Evolutionary conservation across 2,113 vertebrate species (phyloP).

Genomic region (Pipa parva): DNA sequence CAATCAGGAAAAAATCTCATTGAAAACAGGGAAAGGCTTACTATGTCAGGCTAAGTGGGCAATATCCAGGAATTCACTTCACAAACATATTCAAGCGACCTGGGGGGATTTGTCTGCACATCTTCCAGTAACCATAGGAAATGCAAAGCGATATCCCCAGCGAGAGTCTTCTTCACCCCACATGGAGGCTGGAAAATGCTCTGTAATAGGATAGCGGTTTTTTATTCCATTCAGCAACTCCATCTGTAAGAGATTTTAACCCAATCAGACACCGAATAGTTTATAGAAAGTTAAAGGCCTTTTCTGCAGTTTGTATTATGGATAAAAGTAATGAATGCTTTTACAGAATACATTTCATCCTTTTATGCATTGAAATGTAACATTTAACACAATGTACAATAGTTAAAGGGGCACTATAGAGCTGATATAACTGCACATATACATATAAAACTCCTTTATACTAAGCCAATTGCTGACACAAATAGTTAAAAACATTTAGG

Average conservation of each 20-base stretch:
- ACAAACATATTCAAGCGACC: conserved; percentile 26
- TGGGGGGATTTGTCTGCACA: conserved; percentile 29
- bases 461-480: no score
- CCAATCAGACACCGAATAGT: not conserved
- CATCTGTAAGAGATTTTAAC: conserved; percentile 18
- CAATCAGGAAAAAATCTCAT: not conserved
- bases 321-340: no score
- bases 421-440: no score
- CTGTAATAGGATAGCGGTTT: conserved; percentile 52
- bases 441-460: no score
- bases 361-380: no score
- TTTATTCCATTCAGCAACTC: conserved; percentile 51
- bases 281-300: not conserved
- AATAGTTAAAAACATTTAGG: no score
- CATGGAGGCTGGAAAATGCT: conserved; percentile 42
- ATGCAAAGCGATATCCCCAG: conserved; percentile 37
- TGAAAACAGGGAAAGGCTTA: not conserved
- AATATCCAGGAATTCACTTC: conserved; percentile 25
- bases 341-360: no score
- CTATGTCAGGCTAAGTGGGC: conserved; percentile 1
- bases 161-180: conserved; percentile 33
- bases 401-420: no score
- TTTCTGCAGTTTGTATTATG: no score
- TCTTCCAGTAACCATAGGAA: conserved; percentile 41
- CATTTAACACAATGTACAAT: no score